Base-by-base conservation (phyloP, 2,797 vertebrate genomes). In the Lycodopsis pacificus region DNA sequence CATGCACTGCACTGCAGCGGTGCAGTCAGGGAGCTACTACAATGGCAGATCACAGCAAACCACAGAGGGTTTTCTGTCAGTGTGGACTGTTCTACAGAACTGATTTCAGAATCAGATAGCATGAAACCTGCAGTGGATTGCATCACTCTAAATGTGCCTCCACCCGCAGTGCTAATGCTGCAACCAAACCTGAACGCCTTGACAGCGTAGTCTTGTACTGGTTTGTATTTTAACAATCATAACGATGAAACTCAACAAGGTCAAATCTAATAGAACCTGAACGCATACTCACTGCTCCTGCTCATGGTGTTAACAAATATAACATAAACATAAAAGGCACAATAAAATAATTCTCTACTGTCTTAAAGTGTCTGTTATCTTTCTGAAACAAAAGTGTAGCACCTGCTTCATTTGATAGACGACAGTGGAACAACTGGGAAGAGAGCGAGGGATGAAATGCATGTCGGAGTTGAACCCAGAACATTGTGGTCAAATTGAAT, bases 41-140 rank as follows among this genome's bases (percentile, higher is more conserved):
- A 78, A 80, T 80, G 72, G 74, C 77, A 80, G 67, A 81, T 72
- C 51, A 68, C 22, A 61, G 76, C 42, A 49, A 82, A 79, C 65
- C n/a, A 8, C 69, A 77, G n/a, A 63, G 38, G 8, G 5, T 20
- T 34, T 25, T 62, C 63, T 56, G 51, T 59, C 25, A 14, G 13
- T 0, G 15, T 51, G 49, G 49, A 22, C 32, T 22, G 20, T 36
- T 65, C 56, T 44, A 17, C 40, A 72, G 62, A 79, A 59, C 58
- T 40, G 40, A 69, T 72, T 25, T 74, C 53, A 54, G 56, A 40
- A 25, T 8, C 56, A 70, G 34, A 66, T 5, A 75, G 22, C 64
- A 53, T 36, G 22, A 72, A 51, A 57, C 14, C 68, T n/a, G 20
- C 10, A 0, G 56, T 44, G 22, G 59, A 56, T 20, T 13, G 10